Evolutionary conservation across 2,888 invertebrate species (phyloP).

Genomic region (Tridacna crocea): DNA sequence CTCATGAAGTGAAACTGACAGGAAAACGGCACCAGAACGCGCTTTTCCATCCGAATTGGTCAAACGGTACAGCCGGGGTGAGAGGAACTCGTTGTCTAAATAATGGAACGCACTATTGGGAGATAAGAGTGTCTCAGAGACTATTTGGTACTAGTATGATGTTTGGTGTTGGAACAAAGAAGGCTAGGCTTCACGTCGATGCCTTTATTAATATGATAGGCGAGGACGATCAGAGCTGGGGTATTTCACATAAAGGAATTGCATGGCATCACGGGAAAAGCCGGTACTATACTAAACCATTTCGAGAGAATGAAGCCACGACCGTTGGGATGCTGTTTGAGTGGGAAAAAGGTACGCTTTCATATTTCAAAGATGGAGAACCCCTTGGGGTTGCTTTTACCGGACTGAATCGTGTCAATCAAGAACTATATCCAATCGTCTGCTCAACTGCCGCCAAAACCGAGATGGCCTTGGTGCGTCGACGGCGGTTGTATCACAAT

Average conservation of each 20-base stretch:
- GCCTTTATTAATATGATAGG: conserved; percentile 90
- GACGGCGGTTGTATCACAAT: conserved; percentile 88
- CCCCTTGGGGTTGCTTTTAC: conserved; percentile 90
- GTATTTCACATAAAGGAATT: conserved; percentile 90
- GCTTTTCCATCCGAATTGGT: conserved; percentile 91
- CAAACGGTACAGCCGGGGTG: conserved; percentile 90
- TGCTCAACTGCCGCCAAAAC: conserved; percentile 91
- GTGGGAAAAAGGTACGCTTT: conserved; percentile 88
- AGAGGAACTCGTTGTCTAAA: conserved; percentile 89
- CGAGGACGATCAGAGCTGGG: conserved; percentile 90
- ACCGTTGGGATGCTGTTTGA: conserved; percentile 89
- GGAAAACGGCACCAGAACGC: conserved; percentile 85
- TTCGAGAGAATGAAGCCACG: conserved; percentile 89
- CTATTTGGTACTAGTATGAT: conserved; percentile 91
- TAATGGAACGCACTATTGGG: conserved; percentile 88
- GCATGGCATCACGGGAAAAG: conserved; percentile 89
- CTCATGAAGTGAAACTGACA: conserved; percentile 87
- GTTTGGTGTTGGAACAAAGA: conserved; percentile 89
- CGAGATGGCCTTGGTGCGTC: conserved; percentile 88
- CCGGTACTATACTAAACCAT: conserved; percentile 88
- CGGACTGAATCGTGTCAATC: conserved; percentile 87
- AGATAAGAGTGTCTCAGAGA: conserved; percentile 87
- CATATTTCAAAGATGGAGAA: conserved; percentile 89
- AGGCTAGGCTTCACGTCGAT: conserved; percentile 88
- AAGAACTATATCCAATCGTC: conserved; percentile 88